Base-by-base conservation (phyloP, 2,797 vertebrate genomes). In the Pyrocephalus nanus region DNA sequence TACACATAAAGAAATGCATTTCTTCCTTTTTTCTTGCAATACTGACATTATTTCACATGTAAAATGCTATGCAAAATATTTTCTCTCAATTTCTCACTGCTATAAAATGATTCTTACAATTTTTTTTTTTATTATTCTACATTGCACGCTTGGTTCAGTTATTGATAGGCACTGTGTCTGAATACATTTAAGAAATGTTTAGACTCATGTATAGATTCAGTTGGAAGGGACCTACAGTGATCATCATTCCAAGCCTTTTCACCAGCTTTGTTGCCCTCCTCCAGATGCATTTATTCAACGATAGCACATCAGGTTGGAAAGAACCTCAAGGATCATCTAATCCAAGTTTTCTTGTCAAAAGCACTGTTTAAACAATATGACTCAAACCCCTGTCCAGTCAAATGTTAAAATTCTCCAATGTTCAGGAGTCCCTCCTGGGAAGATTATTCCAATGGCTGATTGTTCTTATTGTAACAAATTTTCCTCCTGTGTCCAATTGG, bases 151-250 rank as follows among this genome's bases (percentile, higher is more conserved):
- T 47, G 1, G 55, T 83, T 75, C 2, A 2, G 7, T 67, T 94
- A 29, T 27, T 77, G 34, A 66, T 48, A 54, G 86, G 7, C 10
- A 50, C 3, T 36, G 8, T 3, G 69, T 83, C 40, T 80, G 20
- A 84, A 17, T 34, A 74, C 14, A 66, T 6, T 12, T 13, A 61
- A 15, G 32, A 91, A 65, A 57, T 45, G 11, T 66, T 77, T 74
- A 54, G 27, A 29, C 17, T 58, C 13, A 18, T 40, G 25, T 45
- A 65, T 60, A 74, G 42, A 26, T 29, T 60, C 50, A 64, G 14
- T 19, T 61, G n/a, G 30, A 86, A 21, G 11, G 4, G 25, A 26
- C 16, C 16, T 72, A 23, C 36, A 60, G 6, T 0, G 0, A 30
- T 32, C 30, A 62, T 22, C 26, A 45, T n/a, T 65, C 30, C 32